A percentile compares a stretch with the other conserved stretches of the same genome.
Evolutionary conservation across 2,113 vertebrate genomes (phyloP).

Genomic region (Takifugu bimaculatus): DNA sequence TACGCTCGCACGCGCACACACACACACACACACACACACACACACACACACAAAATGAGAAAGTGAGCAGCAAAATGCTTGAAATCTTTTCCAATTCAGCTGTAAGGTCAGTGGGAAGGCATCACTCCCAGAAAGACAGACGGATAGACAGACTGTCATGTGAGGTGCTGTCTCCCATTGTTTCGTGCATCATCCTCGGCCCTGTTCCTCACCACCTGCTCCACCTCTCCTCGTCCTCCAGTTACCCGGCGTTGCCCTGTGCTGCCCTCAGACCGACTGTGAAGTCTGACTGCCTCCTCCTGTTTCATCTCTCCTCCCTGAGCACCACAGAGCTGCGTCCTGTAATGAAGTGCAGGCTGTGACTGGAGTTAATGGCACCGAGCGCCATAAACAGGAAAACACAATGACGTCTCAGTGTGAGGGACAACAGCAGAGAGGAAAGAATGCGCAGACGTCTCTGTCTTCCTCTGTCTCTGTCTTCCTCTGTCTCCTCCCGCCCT

Average conservation of each 20-base stretch:
- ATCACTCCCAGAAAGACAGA: neutral
- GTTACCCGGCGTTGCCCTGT: neutral
- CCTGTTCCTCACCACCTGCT: no score
- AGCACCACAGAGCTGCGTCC: constrained; percentile 3
- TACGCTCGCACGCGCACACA: constrained; percentile 16
- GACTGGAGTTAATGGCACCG: constrained; percentile 32
- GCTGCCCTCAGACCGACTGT: neutral
- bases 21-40: constrained; percentile 27
- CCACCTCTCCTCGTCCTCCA: neutral
- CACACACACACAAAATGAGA: constrained; percentile 7
- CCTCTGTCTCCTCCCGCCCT: constrained; percentile 9
- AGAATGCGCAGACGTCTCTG: constrained; percentile 18
- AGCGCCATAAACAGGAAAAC: constrained; percentile 20
- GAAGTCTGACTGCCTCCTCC: neutral
- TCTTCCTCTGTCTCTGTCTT: constrained; percentile 6
- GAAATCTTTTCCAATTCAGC: neutral
- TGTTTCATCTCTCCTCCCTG: neutral
- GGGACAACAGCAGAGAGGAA: constrained; percentile 36
- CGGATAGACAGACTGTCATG: neutral
- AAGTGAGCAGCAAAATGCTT: neutral
- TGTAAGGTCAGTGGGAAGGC: neutral
- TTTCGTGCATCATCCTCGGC: neutral
- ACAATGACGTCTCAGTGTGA: constrained; percentile 46
- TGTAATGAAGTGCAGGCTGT: constrained; percentile 37
- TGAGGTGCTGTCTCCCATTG: no score